Percentiles rank a stretch among this genome's conserved stretches.
phyloP scores from a whole-genome alignment of 2,797 vertebrate species.

The Propithecus perrieri region DNA sequence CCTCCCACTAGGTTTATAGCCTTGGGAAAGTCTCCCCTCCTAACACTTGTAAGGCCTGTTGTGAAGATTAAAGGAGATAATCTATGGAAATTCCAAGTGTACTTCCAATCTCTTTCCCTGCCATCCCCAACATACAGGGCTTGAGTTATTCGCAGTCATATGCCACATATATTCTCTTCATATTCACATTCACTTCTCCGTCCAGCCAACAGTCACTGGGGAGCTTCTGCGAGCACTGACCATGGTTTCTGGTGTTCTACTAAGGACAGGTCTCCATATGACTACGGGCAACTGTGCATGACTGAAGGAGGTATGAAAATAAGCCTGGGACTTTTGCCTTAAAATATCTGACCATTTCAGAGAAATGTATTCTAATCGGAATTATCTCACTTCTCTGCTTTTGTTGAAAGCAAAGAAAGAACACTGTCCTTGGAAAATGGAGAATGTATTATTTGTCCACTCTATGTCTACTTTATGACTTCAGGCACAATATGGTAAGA shows the following conservation, averaged over 20 bases:
- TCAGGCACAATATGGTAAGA: neutral
- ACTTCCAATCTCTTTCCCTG: neutral
- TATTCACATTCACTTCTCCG: neutral
- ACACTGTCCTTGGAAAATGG: neutral
- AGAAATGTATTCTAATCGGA: neutral
- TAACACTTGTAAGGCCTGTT: neutral
- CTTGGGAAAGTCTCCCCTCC: neutral
- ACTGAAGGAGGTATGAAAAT: neutral
- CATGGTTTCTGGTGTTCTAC: neutral
- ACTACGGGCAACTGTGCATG: neutral
- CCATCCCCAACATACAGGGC: neutral
- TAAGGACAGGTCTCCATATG: neutral
- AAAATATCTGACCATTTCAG: neutral
- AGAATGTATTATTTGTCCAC: neutral
- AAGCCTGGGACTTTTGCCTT: neutral
- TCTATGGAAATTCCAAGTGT: neutral
- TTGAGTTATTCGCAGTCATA: neutral
- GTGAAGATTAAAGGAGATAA: neutral
- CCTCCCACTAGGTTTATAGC: neutral
- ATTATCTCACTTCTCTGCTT: neutral
- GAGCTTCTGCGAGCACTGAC: neutral
- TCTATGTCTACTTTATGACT: neutral
- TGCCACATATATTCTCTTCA: neutral
- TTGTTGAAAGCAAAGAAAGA: neutral
- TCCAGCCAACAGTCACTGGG: neutral